Evolutionary conservation across 2,113 vertebrate species (phyloP), one percentile per base, ranked within the genome.

Genomic region (Scartelaos histophorus): DNA sequence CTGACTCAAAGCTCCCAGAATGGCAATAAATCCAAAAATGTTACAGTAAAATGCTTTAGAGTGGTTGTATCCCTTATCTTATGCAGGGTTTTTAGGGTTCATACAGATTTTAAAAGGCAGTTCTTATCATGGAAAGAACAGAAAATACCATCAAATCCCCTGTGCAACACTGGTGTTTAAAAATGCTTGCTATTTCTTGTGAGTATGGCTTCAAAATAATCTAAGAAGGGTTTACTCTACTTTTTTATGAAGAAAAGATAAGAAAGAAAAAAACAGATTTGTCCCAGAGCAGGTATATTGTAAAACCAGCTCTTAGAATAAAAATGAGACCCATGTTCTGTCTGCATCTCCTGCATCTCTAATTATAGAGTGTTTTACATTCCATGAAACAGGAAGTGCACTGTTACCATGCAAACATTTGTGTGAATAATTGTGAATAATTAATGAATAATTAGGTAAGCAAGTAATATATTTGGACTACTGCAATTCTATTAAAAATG

Each of bases 1-100:
- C 35, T 17, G 11, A 19, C 43, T 66, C 65, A 66, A 45, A 66
- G 70, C 68, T 43, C 49, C 66, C 34, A 77, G 71, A 76, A 84
- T 62, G 34, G 68, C 53, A 76, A 66, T 68, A 79, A 70, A 85
- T 67, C 67, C 58, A 21, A n/a, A n/a, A 24, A 19, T 22, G 29
- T 60, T 67, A 66, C 62, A 17, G 45, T 70, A 77, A 17, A 64
- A 24, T 24, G 16, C 2, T 69, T 74, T 34, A 57, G 35, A 46
- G 71, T 29, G 13, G 7, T 4, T 69, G 17, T 17, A 45, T 54
- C 57, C 34, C 38, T 76, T 35, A 53, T 58, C 61, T 38, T 61
- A 53, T 58, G 15, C 24, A 29, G 29, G 66, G 46, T 15, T 62
- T 65, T 43, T 80, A 58, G 24, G 22, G 22, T 58, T 58, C 0